phyloP scores from a whole-genome alignment of 2,113 vertebrate species.

The Meles meles region DNA sequence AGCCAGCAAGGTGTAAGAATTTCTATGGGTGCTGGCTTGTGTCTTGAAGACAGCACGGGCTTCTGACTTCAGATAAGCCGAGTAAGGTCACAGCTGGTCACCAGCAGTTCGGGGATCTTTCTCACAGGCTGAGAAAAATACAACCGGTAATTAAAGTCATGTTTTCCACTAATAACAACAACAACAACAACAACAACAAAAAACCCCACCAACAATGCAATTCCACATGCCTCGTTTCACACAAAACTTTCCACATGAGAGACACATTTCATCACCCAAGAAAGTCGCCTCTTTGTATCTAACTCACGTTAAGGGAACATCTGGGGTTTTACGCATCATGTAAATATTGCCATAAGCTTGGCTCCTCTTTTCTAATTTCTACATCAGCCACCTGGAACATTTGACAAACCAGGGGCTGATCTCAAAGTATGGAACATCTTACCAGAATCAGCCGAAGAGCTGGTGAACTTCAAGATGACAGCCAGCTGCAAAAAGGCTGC shows the following conservation, averaged over 20 bases:
- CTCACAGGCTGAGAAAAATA: constrained; percentile 56
- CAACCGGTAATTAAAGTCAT: constrained; percentile 63
- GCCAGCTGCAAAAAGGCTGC: not conserved
- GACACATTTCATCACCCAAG: not conserved
- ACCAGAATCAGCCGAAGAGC: not conserved
- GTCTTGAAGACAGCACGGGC: not conserved
- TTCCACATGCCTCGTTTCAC: constrained; percentile 44
- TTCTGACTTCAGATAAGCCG: not conserved
- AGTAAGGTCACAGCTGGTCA: constrained; percentile 25
- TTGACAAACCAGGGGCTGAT: not conserved
- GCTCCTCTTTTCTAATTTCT: not conserved
- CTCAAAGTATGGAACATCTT: not conserved
- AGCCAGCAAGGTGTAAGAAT: not conserved
- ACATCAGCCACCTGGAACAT: constrained; percentile 37
- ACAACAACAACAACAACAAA: constrained; percentile 60
- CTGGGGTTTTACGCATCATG: not conserved
- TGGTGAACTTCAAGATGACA: not conserved
- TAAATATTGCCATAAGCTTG: not conserved
- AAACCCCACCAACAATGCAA: constrained; percentile 33
- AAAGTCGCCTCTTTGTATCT: not conserved
- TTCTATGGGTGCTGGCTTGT: fast-evolving
- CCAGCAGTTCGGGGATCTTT: not conserved
- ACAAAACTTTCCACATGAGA: constrained; percentile 54
- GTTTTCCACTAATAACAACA: constrained; percentile 57
- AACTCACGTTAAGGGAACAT: not conserved